Evolutionary conservation across 2,113 vertebrate species (phyloP).

Genomic region (Sebastes fasciatus): DNA sequence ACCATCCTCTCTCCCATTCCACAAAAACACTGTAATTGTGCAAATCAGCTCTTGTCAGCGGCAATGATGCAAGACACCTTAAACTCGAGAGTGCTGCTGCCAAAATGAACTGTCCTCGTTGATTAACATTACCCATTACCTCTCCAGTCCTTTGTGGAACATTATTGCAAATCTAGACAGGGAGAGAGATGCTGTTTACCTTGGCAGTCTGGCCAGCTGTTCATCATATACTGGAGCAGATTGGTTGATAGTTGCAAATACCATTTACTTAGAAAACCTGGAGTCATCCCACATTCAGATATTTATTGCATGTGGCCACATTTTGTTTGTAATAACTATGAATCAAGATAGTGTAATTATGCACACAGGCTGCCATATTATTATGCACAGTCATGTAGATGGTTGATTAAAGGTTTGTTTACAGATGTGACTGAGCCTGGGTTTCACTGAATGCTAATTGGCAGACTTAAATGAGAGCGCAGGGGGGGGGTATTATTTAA

Average conservation of each 20-base stretch:
- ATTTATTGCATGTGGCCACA: conserved; percentile 7
- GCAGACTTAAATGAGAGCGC: conserved; percentile 43
- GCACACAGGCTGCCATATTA: conserved; percentile 30
- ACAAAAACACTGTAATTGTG: conserved; percentile 50
- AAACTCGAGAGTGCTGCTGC: conserved; percentile 39
- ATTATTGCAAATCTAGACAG: conserved; percentile 51
- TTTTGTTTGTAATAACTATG: conserved; percentile 19
- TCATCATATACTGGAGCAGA: conserved; percentile 28
- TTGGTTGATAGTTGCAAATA: conserved; percentile 33
- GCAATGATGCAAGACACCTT: conserved; percentile 44
- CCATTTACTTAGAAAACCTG: conserved; percentile 1
- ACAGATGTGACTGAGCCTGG: conserved; percentile 37
- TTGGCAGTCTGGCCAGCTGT: conserved; percentile 31
- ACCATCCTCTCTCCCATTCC: conserved; percentile 13
- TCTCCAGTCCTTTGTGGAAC: conserved; percentile 43
- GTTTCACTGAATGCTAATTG: conserved; percentile 55
- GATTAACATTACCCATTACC: conserved; percentile 68
- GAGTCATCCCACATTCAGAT: neutral
- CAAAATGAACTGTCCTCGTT: conserved; percentile 66
- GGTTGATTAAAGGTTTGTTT: conserved; percentile 67
- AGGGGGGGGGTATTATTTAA: conserved; percentile 50
- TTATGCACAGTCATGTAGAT: conserved; percentile 51
- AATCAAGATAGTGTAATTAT: conserved; percentile 44
- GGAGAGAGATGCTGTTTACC: conserved; percentile 55
- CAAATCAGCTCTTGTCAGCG: conserved; percentile 58